Evolutionary conservation across 2,113 vertebrate genomes (phyloP), one percentile per base, ranked within the genome.

Genomic region (Polypterus senegalus): DNA sequence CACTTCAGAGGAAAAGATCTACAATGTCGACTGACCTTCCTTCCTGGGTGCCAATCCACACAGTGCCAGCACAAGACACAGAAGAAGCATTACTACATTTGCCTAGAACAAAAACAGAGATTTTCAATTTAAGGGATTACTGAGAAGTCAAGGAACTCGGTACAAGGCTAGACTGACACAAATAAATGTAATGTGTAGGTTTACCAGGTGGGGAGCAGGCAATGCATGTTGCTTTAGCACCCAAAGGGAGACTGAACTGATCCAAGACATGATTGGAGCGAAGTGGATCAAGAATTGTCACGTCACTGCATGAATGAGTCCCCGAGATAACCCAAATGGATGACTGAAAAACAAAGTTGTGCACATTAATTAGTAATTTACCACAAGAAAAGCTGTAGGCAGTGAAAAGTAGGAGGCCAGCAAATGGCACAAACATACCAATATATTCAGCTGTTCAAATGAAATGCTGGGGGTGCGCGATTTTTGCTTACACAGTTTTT

Each of bases 11-110:
- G 27, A 27, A 27, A 27, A 27, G 27, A 27, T 27, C 27, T 27
- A 27, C 27, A 27, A 27, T 27, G 27, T 27, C 27, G 43, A 11
- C 65, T 61, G 71, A 88, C 86, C 83, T 82, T 81, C 86, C 86
- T 78, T 86, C 86, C 76, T 85, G 84, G 68, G 84, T 85, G 67
- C 86, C 86, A 65, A 88, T 83, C 86, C 86, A 88, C 65, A 88
- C 79, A 49, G 84, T 86, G 65, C 83, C 84, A 46, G 66, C 54
- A 46, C 76, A 74, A 54, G 5, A 11, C 2, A 55, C 9, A 8
- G 5, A 55, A 27, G 43, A 9, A 55, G 27, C 27, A 27, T 27
- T 27, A 27, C 27, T 27, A 27, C 27, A 27, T 27, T 27, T 27
- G 27, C 27, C 27, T 27, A 27, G 27, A 27, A 27, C 27, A 27